Percentiles rank a stretch among this genome's conserved stretches.
phyloP scores from a whole-genome alignment of 2,797 vertebrate species.

The Sebastes trivittatus region DNA sequence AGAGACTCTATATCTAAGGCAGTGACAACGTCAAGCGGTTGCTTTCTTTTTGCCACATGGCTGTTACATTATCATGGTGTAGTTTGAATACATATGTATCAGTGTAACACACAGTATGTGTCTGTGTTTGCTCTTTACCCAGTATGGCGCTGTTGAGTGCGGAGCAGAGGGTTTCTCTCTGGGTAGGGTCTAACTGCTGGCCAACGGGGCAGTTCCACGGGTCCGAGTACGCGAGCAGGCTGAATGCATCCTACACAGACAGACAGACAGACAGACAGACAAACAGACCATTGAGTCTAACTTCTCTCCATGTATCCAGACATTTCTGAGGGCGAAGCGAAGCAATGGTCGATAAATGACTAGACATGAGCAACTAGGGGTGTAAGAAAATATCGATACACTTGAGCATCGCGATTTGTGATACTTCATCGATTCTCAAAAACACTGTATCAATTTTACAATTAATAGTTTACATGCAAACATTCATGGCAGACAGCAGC shows the following conservation, averaged over 20 bases:
- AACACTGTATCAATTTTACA: too few species aligned
- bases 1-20: neutral
- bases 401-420: too few species aligned
- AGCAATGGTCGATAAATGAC: too few species aligned
- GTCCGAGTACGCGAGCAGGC: slow-evolving; percentile 96
- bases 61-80: neutral
- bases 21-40: neutral
- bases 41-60: neutral
- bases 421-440: too few species aligned
- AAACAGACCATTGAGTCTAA: neutral
- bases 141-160: slow-evolving; percentile 98
- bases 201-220: slow-evolving; percentile 98
- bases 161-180: slow-evolving; percentile 96
- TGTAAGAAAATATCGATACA: too few species aligned
- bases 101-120: neutral
- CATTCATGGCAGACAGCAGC: too few species aligned
- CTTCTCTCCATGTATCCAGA: neutral
- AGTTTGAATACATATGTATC: neutral
- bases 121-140: slow-evolving; percentile 81
- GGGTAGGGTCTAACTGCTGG: slow-evolving; percentile 94
- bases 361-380: too few species aligned
- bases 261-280: slow-evolving; percentile 34
- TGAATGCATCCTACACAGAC: slow-evolving; percentile 91
- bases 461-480: too few species aligned
- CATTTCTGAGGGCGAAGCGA: neutral